A percentile compares a stretch with the other conserved stretches of the same genome.
These are phyloP conservation scores for Xylota segnis DNA, from an alignment of 2,888 invertebrate genomes.

Conservation along the genomic window DNA sequence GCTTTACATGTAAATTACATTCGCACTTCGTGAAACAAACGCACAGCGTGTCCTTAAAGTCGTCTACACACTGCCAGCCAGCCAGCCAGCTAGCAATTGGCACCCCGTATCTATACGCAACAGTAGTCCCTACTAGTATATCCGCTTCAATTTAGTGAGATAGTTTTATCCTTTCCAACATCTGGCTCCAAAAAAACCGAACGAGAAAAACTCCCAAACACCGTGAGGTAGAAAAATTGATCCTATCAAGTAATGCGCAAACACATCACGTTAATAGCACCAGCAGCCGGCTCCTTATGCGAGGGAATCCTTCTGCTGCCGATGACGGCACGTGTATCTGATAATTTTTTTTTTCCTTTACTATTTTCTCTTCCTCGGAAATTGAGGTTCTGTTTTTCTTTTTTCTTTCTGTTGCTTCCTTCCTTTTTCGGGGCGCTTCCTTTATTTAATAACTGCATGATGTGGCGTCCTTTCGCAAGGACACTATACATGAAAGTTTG, in stretches of 20 bases:
- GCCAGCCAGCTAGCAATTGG: not conserved
- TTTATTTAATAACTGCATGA: not conserved
- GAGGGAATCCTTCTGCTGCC: not conserved
- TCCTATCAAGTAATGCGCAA: conserved; percentile 22
- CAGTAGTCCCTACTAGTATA: not conserved
- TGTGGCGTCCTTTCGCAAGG: not conserved
- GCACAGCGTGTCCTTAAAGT: not conserved
- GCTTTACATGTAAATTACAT: conserved; percentile 17
- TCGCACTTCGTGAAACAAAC: conserved; percentile 16
- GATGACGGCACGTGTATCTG: conserved; percentile 38
- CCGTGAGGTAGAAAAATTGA: conserved; percentile 17
- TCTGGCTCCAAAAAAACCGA: not conserved
- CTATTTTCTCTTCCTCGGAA: conserved; percentile 2
- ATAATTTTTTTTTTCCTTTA: not conserved
- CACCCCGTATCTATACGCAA: not conserved
- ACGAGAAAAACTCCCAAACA: not conserved
- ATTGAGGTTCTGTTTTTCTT: conserved; percentile 4
- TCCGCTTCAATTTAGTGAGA: not conserved
- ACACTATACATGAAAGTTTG: conserved; percentile 3
- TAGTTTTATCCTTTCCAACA: conserved; percentile 23
- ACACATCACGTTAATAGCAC: conserved; percentile 21
- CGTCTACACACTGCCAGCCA: not conserved
- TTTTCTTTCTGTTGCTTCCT: not conserved
- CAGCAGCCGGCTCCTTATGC: not conserved
- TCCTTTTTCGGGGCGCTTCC: not conserved